These are phyloP conservation scores for Tokudaia muenninki DNA, from an alignment of 2,797 vertebrate genomes.

Conservation along the genomic window DNA sequence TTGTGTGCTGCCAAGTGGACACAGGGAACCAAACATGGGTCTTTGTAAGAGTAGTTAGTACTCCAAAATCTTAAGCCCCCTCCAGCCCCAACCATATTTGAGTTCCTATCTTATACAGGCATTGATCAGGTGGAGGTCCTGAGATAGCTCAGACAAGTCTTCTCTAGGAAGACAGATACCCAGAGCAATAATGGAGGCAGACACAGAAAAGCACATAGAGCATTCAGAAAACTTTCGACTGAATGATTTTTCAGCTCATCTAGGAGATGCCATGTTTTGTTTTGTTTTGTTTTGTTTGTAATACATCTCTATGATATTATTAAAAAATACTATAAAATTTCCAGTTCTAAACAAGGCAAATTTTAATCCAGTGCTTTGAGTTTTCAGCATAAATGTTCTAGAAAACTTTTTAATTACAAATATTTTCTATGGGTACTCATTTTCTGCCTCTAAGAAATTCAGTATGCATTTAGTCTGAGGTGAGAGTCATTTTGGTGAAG, in stretches of 20 bases:
- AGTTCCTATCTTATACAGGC: neutral
- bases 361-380: neutral
- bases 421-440: neutral
- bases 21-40: neutral
- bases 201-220: neutral
- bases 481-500: slow-evolving; percentile 6
- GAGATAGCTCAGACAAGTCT: neutral
- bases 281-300: neutral
- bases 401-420: slow-evolving; percentile 49
- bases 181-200: neutral
- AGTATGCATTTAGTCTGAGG: neutral
- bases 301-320: neutral
- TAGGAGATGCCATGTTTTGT: neutral
- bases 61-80: neutral
- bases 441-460: neutral
- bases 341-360: neutral
- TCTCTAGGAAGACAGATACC: neutral
- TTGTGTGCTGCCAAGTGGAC: too few species aligned
- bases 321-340: slow-evolving; percentile 13
- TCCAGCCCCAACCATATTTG: too few species aligned
- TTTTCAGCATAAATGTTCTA: slow-evolving; percentile 36
- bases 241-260: slow-evolving; percentile 2
- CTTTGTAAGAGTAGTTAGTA: too few species aligned
- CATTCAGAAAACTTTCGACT: neutral
- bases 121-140: neutral